These are phyloP conservation scores for Trichonephila clavipes DNA, from an alignment of 1,140 invertebrate genomes.

Conservation along the genomic window DNA sequence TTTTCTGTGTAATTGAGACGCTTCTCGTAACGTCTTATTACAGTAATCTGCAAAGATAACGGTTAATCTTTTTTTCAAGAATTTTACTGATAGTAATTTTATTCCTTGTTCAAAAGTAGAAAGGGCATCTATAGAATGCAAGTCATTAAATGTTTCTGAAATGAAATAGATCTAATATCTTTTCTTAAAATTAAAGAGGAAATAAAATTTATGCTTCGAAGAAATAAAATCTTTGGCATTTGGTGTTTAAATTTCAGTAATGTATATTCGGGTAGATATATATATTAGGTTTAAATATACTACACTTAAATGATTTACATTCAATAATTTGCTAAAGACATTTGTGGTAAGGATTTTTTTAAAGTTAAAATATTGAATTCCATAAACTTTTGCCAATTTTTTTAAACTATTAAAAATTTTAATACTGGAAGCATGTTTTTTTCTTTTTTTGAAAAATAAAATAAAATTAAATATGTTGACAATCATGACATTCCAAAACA, in stretches of 20 bases:
- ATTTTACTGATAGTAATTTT: neutral
- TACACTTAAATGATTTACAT: too few relatives aligned
- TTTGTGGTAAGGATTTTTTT: too few relatives aligned
- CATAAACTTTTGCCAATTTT: too few relatives aligned
- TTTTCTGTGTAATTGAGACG: neutral
- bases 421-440: too few relatives aligned
- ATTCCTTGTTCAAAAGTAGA: neutral
- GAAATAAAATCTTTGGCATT: neutral
- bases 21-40: neutral
- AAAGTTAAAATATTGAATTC: too few relatives aligned
- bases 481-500: too few relatives aligned
- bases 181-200: neutral
- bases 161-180: neutral
- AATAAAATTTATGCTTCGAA: neutral
- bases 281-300: too few relatives aligned
- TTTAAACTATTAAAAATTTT: too few relatives aligned
- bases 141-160: neutral
- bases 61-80: neutral
- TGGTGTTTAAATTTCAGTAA: neutral
- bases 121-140: neutral
- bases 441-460: too few relatives aligned
- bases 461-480: too few relatives aligned
- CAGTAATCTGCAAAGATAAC: neutral
- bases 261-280: too few relatives aligned
- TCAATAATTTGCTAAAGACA: too few relatives aligned